These are phyloP conservation scores for Heterodera filipjevi DNA, from an alignment of 2,888 invertebrate species.

Conservation along the genomic window DNA sequence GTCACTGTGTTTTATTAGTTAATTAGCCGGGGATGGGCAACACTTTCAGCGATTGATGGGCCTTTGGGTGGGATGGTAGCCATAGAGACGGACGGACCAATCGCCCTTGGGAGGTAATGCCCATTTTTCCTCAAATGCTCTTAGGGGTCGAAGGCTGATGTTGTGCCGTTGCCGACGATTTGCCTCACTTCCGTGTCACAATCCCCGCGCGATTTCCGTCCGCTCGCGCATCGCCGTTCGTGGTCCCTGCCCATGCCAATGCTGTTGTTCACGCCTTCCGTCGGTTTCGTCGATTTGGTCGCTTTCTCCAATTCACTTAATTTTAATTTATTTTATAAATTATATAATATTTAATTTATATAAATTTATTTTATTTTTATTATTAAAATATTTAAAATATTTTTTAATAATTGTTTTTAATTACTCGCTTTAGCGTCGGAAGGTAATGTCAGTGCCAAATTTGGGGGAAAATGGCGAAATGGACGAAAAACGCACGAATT, in stretches of 20 bases:
- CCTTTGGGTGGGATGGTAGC: not conserved
- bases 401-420: too few species aligned
- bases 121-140: not conserved
- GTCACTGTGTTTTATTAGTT: slow-evolving; percentile 4
- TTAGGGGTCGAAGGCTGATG: not conserved
- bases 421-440: not conserved
- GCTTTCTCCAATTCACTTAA: not conserved
- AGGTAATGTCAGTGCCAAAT: slow-evolving; percentile 12
- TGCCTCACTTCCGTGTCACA: not conserved
- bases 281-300: slow-evolving; percentile 28
- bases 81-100: not conserved
- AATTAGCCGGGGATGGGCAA: slow-evolving; percentile 1
- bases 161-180: slow-evolving; percentile 8
- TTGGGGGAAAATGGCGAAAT: not conserved
- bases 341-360: too few species aligned
- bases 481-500: not conserved
- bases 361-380: too few species aligned
- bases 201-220: not conserved
- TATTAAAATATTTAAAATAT: too few species aligned
- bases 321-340: too few species aligned
- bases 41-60: not conserved
- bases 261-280: slow-evolving; percentile 34
- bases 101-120: not conserved
- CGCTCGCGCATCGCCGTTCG: not conserved
- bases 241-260: slow-evolving; percentile 5